Evolutionary conservation across 2,888 invertebrate species (phyloP).

Genomic region (Pseudococcus longispinus): DNA sequence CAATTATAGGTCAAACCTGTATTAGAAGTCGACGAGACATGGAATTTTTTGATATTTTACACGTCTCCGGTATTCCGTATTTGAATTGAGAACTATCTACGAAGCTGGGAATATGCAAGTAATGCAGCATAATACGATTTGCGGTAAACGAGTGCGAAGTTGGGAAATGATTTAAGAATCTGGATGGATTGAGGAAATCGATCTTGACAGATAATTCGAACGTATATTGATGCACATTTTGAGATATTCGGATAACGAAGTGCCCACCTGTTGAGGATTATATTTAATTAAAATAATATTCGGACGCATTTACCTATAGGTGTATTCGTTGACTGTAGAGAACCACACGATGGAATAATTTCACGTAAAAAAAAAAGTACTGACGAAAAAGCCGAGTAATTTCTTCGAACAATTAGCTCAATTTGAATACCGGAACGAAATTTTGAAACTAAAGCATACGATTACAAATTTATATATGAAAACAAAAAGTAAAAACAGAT

Average conservation of each 20-base stretch:
- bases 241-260: not conserved
- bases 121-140: not conserved
- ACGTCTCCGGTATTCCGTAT: not conserved
- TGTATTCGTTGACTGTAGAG: not conserved
- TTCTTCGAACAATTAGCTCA: not conserved
- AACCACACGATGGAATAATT: not conserved
- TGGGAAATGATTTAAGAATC: too few species aligned
- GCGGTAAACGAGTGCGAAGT: too few species aligned
- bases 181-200: too few species aligned
- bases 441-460: not conserved
- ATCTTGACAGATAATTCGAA: too few species aligned
- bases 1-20: constrained; percentile 1
- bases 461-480: constrained; percentile 10
- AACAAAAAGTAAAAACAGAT: constrained; percentile 33
- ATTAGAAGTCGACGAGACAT: not conserved
- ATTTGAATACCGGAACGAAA: not conserved
- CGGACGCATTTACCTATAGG: not conserved
- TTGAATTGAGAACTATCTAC: not conserved
- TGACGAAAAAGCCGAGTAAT: not conserved
- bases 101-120: not conserved
- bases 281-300: not conserved
- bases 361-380: not conserved
- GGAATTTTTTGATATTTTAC: not conserved
- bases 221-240: not conserved
- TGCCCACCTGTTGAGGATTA: constrained; percentile 25